These are phyloP conservation scores for Habrosyne pyritoides DNA, from an alignment of 2,888 invertebrate genomes.

Conservation along the genomic window DNA sequence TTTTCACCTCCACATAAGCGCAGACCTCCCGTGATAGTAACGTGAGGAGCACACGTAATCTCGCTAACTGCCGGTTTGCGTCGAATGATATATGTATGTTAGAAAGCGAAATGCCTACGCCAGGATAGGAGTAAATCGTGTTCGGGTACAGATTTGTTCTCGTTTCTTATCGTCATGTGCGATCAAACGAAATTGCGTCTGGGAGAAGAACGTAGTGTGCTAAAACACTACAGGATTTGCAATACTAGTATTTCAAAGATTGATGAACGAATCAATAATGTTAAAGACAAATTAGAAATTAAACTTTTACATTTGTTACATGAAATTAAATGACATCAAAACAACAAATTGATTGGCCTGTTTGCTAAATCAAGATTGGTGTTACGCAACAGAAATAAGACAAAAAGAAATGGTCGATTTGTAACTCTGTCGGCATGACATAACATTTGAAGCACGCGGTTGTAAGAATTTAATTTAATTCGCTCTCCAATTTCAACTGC, in stretches of 20 bases:
- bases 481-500: constrained; percentile 1
- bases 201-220: not conserved
- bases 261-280: not conserved
- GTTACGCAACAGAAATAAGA: not conserved
- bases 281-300: not conserved
- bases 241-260: not conserved
- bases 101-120: constrained; percentile 1
- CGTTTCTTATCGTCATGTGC: not conserved
- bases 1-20: constrained; percentile 8
- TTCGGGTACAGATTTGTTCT: not conserved
- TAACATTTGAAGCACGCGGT: not conserved
- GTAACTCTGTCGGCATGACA: not conserved
- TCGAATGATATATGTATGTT: constrained; percentile 3
- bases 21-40: constrained; percentile 6
- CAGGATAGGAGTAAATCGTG: constrained; percentile 3
- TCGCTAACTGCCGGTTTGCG: constrained; percentile 4
- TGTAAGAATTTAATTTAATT: not conserved
- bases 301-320: not conserved
- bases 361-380: not conserved
- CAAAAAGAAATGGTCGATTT: not conserved
- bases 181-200: not conserved
- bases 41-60: constrained; percentile 9
- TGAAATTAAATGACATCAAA: not conserved
- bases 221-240: not conserved
- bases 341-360: not conserved